Evolutionary conservation across 1,140 invertebrate genomes (phyloP), one percentile per base, ranked within the genome.

Genomic region (Atta colombica): DNA sequence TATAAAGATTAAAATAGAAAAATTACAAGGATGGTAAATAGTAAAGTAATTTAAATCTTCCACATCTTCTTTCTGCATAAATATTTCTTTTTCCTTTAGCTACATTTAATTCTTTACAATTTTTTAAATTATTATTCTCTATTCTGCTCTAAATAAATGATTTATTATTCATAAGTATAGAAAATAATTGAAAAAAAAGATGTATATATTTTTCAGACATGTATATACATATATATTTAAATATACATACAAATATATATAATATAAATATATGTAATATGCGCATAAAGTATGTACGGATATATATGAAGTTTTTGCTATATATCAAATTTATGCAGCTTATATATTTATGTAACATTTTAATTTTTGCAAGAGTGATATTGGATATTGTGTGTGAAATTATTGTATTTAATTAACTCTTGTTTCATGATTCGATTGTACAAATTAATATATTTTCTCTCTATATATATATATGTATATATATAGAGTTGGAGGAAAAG

Each of bases 341-440:
- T 18, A n/a, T 89, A 84, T 65, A 88, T 55, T 25, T 45, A 14
- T 60, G 53, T 81, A 60, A 75, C n/a, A 74, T 80, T 80, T 77
- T 87, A 72, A 21, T 39, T 89, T 31, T 66, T 61, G 55, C 45
- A 78, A 84, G 72, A 77, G 35, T 87, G 85, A 61, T 89, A 45
- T 87, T 89, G 55, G 28, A 77, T 75, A 77, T 75, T 84, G 89
- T 87, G 81, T 85, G 85, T 78, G 77, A 87, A 51, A 87, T 87
- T 72, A 45, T 51, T 58, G 63, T 55, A 5, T 49, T 60, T 58
- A 51, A 74, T 78, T 63, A 68, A 45, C 25, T 61, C 12, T 39
- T 61, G 49, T 65, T 18, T 49, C n/a, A 51, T 71, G 51, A 60
- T 75, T 16, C 31, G 18, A 86, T 51, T 89, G 72, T 86, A 89